Evolutionary conservation across 92 coral and sea anemone species (phyloP).

Genomic region (Heliopora coerulea): DNA sequence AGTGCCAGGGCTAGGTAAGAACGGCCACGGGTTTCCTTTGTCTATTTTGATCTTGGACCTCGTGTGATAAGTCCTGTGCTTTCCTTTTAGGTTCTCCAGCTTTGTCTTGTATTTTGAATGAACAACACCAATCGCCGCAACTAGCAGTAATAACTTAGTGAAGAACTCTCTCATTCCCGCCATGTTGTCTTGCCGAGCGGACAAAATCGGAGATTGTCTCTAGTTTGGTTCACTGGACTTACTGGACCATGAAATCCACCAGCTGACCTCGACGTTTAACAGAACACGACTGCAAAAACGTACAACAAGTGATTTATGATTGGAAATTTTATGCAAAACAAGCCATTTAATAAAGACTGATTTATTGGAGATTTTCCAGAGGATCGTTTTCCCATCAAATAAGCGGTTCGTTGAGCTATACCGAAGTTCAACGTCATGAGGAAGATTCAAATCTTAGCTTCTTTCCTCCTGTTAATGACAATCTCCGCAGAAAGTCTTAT

Average conservation of each 20-base stretch:
- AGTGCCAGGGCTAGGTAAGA: conserved; percentile 25
- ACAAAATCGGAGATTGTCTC: background rate
- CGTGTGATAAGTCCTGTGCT: background rate
- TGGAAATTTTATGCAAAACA: too few relatives aligned
- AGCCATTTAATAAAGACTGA: too few relatives aligned
- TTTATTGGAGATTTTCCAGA: too few relatives aligned
- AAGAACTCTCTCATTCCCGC: background rate
- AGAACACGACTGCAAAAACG: background rate
- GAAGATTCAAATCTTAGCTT: background rate
- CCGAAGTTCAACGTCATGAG: background rate
- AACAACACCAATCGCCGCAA: background rate
- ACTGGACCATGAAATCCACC: conserved; percentile 19
- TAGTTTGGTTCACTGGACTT: background rate
- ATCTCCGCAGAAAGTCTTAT: background rate
- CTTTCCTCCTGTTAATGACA: background rate
- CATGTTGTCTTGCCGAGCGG: background rate
- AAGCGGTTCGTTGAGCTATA: too few relatives aligned
- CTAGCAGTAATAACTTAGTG: background rate
- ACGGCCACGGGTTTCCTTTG: conserved; percentile 27
- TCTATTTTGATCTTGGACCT: conserved; percentile 7
- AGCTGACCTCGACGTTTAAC: background rate
- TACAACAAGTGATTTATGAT: background rate
- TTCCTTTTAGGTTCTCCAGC: background rate
- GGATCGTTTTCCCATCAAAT: too few relatives aligned
- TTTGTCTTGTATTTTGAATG: background rate